These are phyloP conservation scores for Micromesistius poutassou DNA, from an alignment of 2,797 vertebrate genomes.

Conservation along the genomic window DNA sequence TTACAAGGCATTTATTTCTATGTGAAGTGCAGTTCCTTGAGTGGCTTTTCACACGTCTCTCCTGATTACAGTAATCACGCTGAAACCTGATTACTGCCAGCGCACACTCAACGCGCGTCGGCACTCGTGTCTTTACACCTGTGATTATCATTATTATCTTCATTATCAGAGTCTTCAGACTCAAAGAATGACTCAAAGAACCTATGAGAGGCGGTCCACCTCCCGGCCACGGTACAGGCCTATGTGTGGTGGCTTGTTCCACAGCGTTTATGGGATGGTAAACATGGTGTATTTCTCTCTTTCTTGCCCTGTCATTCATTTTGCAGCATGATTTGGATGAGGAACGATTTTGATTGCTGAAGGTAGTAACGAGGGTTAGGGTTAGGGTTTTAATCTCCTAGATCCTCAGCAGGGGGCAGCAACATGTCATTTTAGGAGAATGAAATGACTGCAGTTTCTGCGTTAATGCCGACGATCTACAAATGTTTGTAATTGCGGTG, in stretches of 20 bases:
- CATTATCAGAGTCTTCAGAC: not conserved
- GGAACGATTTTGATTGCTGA: not conserved
- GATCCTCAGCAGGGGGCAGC: constrained; percentile 63
- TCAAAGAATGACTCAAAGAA: not conserved
- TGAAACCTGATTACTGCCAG: constrained; percentile 27
- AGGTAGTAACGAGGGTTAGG: not conserved
- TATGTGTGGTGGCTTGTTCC: not conserved
- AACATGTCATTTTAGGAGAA: constrained; percentile 27
- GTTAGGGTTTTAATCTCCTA: constrained; percentile 4
- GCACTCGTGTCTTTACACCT: constrained; percentile 14
- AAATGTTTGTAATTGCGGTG: constrained; percentile 9
- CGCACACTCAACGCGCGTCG: constrained; percentile 8
- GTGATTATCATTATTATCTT: not conserved
- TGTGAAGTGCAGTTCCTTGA: constrained; percentile 15
- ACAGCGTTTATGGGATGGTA: not conserved
- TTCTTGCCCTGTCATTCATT: not conserved
- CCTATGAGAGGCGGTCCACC: not conserved
- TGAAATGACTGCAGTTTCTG: not conserved
- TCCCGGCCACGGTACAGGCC: not conserved
- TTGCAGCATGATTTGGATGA: not conserved
- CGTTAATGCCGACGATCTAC: not conserved
- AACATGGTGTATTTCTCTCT: not conserved
- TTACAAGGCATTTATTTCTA: constrained; percentile 16
- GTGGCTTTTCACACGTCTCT: constrained; percentile 17
- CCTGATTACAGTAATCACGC: constrained; percentile 32